A percentile compares a stretch with the other conserved stretches of the same genome.
These are phyloP conservation scores for Epinephelus fuscoguttatus DNA, from an alignment of 2,113 vertebrate species.

Conservation along the genomic window DNA sequence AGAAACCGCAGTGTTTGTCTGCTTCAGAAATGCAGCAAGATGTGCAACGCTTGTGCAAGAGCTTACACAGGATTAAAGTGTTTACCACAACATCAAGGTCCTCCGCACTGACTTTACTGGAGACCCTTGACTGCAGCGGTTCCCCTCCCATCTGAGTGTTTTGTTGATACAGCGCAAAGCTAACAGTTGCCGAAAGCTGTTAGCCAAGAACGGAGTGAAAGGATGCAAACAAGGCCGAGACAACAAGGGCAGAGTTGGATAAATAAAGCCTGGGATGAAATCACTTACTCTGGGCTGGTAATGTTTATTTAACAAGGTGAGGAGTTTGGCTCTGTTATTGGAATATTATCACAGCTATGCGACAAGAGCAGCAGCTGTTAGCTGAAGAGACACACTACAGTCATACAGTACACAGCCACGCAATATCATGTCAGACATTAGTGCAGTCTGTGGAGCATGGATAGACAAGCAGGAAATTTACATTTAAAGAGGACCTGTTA, in stretches of 20 bases:
- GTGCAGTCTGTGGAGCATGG: neutral
- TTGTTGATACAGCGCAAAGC: constrained; percentile 68
- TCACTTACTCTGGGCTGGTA: constrained; percentile 26
- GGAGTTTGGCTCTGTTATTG: constrained; percentile 28
- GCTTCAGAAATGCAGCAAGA: constrained; percentile 65
- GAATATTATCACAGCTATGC: constrained; percentile 30
- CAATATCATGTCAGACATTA: neutral
- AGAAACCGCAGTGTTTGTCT: constrained; percentile 73
- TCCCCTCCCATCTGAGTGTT: constrained; percentile 41
- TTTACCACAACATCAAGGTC: constrained; percentile 80
- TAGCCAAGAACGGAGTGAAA: constrained; percentile 50
- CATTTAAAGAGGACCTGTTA: neutral
- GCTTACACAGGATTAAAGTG: constrained; percentile 82
- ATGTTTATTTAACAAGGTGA: constrained; percentile 43
- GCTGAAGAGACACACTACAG: neutral
- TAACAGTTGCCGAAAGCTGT: constrained; percentile 67
- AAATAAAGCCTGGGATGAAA: constrained; percentile 57
- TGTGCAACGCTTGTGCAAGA: constrained; percentile 63
- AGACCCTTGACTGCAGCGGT: constrained; percentile 51
- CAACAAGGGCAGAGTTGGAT: constrained; percentile 52
- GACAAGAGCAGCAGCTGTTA: constrained; percentile 3
- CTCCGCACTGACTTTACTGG: constrained; percentile 59
- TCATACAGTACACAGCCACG: neutral
- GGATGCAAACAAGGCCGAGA: constrained; percentile 67
- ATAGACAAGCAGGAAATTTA: constrained; percentile 7